phyloP scores from a whole-genome alignment of 2,113 vertebrate genomes.

The Cercopithecus mona region DNA sequence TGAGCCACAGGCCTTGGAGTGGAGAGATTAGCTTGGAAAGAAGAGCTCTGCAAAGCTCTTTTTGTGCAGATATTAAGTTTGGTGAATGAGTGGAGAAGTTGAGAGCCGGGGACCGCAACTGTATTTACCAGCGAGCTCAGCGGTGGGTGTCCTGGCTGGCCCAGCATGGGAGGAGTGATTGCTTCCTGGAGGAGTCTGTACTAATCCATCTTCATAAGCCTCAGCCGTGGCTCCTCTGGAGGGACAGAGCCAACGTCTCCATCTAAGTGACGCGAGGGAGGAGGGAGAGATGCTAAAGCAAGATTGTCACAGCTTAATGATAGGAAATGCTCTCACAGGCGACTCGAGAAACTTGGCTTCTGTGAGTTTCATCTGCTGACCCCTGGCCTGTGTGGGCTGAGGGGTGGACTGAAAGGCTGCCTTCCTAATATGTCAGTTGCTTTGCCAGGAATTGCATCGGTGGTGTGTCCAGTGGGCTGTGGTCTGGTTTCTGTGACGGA shows the following conservation, averaged over 20 bases:
- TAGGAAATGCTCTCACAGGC: not conserved
- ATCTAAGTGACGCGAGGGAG: not conserved
- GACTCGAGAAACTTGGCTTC: not conserved
- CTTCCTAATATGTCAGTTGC: fast-evolving
- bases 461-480: fast-evolving
- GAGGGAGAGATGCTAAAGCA: not conserved
- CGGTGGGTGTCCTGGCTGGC: not conserved
- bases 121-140: not conserved
- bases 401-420: not conserved
- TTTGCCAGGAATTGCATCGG: not conserved
- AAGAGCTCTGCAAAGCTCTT: not conserved
- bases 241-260: not conserved
- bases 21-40: not conserved
- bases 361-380: not conserved
- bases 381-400: not conserved
- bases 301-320: not conserved
- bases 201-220: not conserved
- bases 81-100: not conserved
- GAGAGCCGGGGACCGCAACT: not conserved
- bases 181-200: not conserved
- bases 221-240: not conserved
- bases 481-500: not conserved
- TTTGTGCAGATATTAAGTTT: not conserved
- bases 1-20: not conserved
- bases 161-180: not conserved